These are phyloP conservation scores for Alligator mississippiensis DNA, from an alignment of 2,113 vertebrate species.

Conservation along the genomic window DNA sequence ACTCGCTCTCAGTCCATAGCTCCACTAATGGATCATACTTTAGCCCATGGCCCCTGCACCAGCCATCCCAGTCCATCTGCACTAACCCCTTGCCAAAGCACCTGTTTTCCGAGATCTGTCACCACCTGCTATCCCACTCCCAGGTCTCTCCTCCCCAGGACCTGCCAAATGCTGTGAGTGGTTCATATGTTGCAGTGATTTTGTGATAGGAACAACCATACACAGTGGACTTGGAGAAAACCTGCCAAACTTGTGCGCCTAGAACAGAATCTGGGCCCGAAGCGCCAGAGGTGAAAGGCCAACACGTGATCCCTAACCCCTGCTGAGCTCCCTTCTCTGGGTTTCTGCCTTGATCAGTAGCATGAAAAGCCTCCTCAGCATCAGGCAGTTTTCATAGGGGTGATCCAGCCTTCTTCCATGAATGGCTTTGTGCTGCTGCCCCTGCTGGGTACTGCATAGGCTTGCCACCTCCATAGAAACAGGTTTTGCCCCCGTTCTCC, in stretches of 20 bases:
- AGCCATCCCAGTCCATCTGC: not conserved
- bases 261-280: not conserved
- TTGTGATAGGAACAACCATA: not conserved
- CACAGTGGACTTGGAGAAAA: accelerated
- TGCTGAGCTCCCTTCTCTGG: not conserved
- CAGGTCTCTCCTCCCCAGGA: accelerated
- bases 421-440: not conserved
- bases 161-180: not conserved
- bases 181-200: not conserved
- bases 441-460: not conserved
- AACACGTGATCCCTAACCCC: not conserved
- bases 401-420: not conserved
- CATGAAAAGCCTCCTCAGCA: not conserved
- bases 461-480: not conserved
- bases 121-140: not conserved
- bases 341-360: not conserved
- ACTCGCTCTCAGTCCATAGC: not conserved
- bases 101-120: not conserved
- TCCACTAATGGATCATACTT: no score
- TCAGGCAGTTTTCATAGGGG: not conserved
- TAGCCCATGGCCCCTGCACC: accelerated
- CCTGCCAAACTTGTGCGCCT: not conserved
- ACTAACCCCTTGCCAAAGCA: not conserved
- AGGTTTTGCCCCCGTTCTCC: not conserved
- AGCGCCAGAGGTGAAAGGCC: not conserved